Percentiles rank a stretch among this genome's conserved stretches.
Evolutionary conservation across 2,113 vertebrate species (phyloP).

Genomic region (Petroica traversi): DNA sequence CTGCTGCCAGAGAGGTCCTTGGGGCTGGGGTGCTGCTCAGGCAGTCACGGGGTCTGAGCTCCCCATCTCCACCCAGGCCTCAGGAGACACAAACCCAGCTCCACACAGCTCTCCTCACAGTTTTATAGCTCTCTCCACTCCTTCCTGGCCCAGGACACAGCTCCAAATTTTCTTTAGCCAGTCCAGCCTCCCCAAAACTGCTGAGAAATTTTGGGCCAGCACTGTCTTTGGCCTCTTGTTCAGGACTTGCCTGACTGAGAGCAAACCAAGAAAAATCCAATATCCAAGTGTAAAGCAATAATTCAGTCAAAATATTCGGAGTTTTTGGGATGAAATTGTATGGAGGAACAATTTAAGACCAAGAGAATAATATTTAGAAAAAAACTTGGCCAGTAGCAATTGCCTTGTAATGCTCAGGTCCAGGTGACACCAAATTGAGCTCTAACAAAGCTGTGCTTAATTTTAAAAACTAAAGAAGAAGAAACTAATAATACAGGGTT

Average conservation of each 20-base stretch:
- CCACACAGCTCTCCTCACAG: not conserved
- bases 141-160: not conserved
- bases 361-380: not conserved
- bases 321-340: not conserved
- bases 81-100: not conserved
- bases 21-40: not conserved
- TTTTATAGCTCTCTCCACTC: not conserved
- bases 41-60: fast-evolving
- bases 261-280: not conserved
- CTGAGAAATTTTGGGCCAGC: not conserved
- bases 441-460: not conserved
- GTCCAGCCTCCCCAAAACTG: not conserved
- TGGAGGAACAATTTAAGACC: not conserved
- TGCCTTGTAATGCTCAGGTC: not conserved
- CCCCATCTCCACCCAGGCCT: not conserved
- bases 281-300: not conserved
- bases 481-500: not conserved
- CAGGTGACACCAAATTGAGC: not conserved
- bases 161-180: not conserved
- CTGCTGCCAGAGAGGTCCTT: not conserved
- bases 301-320: not conserved
- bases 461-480: not conserved
- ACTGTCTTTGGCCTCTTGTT: not conserved
- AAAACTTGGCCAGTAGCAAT: not conserved
- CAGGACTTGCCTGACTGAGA: not conserved